Conservation (phyloP, 2,113 vertebrate genomes). For the Onychostoma macrolepis region DNA sequence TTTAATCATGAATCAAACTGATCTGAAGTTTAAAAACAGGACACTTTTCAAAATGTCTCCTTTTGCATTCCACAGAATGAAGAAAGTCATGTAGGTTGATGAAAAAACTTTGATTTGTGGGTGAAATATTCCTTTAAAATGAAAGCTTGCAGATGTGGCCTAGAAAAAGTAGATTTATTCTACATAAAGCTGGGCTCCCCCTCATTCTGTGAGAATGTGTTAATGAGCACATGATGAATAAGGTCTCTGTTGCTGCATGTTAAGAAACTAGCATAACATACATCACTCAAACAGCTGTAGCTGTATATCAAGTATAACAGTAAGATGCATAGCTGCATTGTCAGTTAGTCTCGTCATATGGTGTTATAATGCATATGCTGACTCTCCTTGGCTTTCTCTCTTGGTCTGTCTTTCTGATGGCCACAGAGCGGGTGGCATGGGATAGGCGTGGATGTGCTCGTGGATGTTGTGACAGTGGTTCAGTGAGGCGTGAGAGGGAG, state of each 20-base stretch:
- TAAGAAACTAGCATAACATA: not conserved
- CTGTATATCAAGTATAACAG: not conserved
- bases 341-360: conserved; percentile 1
- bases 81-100: not conserved
- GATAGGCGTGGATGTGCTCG: not conserved
- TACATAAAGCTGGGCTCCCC: not conserved
- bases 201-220: not conserved
- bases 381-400: not conserved
- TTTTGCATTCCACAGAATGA: not conserved
- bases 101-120: not conserved
- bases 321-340: not conserved
- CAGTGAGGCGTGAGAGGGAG: conserved; percentile 27
- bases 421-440: not conserved
- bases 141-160: not conserved
- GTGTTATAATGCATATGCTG: not conserved
- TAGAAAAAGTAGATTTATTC: not conserved
- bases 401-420: not conserved
- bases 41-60: not conserved
- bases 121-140: conserved; percentile 10
- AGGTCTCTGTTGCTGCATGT: not conserved
- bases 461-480: conserved; percentile 56
- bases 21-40: not conserved
- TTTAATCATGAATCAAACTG: not conserved
- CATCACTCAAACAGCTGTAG: conserved; percentile 2
- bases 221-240: conserved; percentile 10